Base-by-base conservation (phyloP, 2,888 invertebrate species). In the Syrista parreyssii region DNA sequence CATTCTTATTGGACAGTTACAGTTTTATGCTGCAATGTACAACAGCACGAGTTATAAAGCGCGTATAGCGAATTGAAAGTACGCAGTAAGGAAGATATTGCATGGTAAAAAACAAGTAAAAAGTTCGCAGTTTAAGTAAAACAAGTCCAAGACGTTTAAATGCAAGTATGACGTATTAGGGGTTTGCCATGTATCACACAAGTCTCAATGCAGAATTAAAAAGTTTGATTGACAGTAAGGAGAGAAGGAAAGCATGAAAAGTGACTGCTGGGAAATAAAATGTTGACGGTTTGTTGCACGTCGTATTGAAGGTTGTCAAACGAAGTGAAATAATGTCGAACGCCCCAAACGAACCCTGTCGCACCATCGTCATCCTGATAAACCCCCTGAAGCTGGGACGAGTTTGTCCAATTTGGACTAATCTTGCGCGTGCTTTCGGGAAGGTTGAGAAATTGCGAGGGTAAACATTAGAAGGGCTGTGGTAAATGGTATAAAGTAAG, bases 341-440 rank as follows among this genome's bases (percentile, higher is more conserved):
- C 55, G 6, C 23, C 71, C 30, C 30, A 3, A 71, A 11, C 71
- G 71, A 30, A 71, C 23, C 3, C 71, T 31, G 71, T 71, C 30
- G 11, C 30, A 3, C 33, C 71, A 33, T 32, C 71, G 15, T 33
- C 71, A 33, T 71, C 33, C 11, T 71, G 71, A 11, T 71, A 30
- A 71, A 33, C 12, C 30, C 71, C 30, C 23, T 11, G 71, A 33
- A 71, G 31, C 76, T 73, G 76, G 74, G 68, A 40, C 75, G 36
- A 80, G 77, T 79, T 80, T 75, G 76, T 79, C 78, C 78, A 81
- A 81, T 78, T 79, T 79, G 71, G 78, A 76, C 75, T 74, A 79
- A 79, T 76, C 79, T 81, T 74, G 73, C 79, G 75, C 78, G 78
- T 74, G 76, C 78, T 78, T 78, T 76, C 30, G 36, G 68, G 69